Evolutionary conservation across 2,797 vertebrate genomes (phyloP).

Genomic region (Myotis vivesi): DNA sequence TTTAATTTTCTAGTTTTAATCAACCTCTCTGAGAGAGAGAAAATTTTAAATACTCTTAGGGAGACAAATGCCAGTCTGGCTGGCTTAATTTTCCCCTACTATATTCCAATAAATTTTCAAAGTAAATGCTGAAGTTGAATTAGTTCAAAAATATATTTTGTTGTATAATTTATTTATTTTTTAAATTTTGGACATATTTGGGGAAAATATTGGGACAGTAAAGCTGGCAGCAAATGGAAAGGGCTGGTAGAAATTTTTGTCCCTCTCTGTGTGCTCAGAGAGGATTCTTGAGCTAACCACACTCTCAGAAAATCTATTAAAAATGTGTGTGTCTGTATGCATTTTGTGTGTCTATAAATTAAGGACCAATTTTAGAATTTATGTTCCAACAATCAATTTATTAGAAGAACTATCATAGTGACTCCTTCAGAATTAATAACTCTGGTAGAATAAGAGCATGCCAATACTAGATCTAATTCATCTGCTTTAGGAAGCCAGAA

Average conservation of each 20-base stretch:
- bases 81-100: constrained; percentile 82
- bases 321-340: background rate
- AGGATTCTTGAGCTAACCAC: background rate
- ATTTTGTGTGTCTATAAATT: background rate
- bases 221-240: background rate
- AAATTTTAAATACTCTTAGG: constrained; percentile 63
- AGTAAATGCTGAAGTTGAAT: constrained; percentile 81
- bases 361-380: background rate
- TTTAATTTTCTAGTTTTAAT: constrained; percentile 78
- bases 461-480: background rate
- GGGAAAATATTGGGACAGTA: constrained; percentile 53
- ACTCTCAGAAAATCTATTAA: background rate
- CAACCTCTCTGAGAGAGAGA: constrained; percentile 63
- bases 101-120: constrained; percentile 82
- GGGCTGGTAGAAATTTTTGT: constrained; percentile 8
- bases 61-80: constrained; percentile 77
- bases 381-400: background rate
- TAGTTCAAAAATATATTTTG: constrained; percentile 73
- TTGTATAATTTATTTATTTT: constrained; percentile 72
- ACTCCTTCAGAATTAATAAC: background rate
- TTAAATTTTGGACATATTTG: constrained; percentile 56
- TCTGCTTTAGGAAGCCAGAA: background rate
- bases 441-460: background rate
- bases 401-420: background rate
- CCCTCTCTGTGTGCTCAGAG: background rate